Conservation (phyloP, 2,797 vertebrate genomes). For the Acrocephalus scirpaceus region DNA sequence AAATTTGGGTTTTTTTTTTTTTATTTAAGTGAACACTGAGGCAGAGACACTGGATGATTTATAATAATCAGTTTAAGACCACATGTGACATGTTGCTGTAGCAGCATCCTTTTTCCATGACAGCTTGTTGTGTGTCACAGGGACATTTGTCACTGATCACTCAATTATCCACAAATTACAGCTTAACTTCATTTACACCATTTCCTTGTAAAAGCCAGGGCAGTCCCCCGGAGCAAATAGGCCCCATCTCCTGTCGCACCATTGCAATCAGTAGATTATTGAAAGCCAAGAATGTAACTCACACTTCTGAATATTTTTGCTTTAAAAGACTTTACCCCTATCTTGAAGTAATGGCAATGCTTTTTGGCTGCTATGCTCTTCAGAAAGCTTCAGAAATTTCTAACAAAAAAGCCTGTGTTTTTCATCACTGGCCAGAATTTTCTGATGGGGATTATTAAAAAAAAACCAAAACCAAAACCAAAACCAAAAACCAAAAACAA, state of each 20-base stretch:
- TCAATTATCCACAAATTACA: slow-evolving; percentile 55
- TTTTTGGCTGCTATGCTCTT: background rate
- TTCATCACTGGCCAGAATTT: background rate
- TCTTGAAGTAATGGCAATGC: background rate
- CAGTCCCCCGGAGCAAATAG: background rate
- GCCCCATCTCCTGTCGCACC: background rate
- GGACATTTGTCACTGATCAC: slow-evolving; percentile 54
- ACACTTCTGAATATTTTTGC: background rate
- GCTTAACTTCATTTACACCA: slow-evolving; percentile 38
- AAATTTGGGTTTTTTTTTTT: background rate
- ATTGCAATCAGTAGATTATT: background rate
- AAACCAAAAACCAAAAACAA: too few relatives aligned
- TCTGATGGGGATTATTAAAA: background rate
- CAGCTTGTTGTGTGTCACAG: slow-evolving; percentile 46
- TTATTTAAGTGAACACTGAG: background rate
- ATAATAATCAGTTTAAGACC: slow-evolving; percentile 54
- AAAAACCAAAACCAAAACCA: background rate
- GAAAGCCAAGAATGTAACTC: background rate
- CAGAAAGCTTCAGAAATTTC: background rate
- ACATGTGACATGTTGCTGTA: slow-evolving; percentile 21
- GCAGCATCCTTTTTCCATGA: slow-evolving; percentile 24
- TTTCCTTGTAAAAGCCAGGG: background rate
- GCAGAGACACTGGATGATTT: background rate
- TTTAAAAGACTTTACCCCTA: background rate
- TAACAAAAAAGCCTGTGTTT: background rate